These are phyloP conservation scores for Seladonia tumulorum DNA, from an alignment of 2,888 invertebrate species.

Conservation along the genomic window DNA sequence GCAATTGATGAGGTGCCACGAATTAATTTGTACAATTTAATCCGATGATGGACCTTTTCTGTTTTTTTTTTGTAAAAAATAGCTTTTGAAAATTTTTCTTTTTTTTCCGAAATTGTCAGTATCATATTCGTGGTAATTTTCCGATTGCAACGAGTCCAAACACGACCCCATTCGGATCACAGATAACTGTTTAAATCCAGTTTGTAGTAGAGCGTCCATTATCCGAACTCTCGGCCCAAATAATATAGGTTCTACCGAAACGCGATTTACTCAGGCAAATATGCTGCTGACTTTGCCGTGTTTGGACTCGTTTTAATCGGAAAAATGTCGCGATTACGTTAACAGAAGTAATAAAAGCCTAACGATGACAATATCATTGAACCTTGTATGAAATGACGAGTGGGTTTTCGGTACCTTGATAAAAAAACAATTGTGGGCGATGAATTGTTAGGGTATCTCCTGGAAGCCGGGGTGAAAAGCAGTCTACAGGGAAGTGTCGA, in stretches of 20 bases:
- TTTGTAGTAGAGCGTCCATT: neutral
- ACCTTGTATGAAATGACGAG: neutral
- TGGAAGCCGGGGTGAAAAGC: neutral
- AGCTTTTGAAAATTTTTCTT: neutral
- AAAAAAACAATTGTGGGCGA: neutral
- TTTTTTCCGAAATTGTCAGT: neutral
- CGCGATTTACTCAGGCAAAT: neutral
- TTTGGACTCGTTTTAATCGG: neutral
- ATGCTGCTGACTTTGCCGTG: neutral
- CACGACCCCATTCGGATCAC: neutral
- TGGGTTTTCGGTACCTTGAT: neutral
- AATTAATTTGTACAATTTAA: neutral
- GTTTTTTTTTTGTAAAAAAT: neutral
- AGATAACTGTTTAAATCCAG: neutral
- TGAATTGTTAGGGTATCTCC: neutral
- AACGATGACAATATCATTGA: neutral
- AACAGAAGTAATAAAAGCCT: no score
- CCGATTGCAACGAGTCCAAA: neutral
- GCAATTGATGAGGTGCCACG: neutral
- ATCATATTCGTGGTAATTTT: neutral
- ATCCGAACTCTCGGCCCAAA: neutral
- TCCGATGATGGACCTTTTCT: neutral
- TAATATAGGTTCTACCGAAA: no score
- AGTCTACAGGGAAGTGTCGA: conserved; percentile 1
- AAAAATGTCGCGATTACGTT: neutral